Evolutionary conservation across 2,888 invertebrate species (phyloP), one percentile per base, ranked within the genome.

Genomic region (Scotopteryx bipunctaria): DNA sequence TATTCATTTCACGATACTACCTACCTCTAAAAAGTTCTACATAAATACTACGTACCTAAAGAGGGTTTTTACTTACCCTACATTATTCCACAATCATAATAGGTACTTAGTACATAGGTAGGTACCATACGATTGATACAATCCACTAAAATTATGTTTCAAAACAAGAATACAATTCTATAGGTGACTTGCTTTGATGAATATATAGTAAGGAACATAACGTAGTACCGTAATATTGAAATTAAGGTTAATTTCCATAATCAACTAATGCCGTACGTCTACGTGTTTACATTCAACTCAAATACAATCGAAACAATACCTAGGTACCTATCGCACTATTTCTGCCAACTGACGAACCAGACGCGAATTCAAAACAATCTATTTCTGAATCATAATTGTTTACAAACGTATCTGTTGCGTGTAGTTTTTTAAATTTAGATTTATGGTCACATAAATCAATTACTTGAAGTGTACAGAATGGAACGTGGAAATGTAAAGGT

Each of bases 341-440:
- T 46, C 32, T 38, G 53, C 40, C 57, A 27, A 50, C 47, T 52
- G 47, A 29, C 37, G 53, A 52, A 57, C 41, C 55, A 47, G 47
- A 50, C 43, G 51, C 31, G 40, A 56, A 47, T 42, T 45, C 44
- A 64, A 59, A 63, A 57, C 56, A 50, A 6, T 55, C 61, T 61
- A 69, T 67, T 67, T 66, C 57, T 55, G 59, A 52, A 51, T 54
- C 37, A 50, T 58, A 57, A 49, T 56, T 60, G 54, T 61, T 61
- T 61, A 55, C 56, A 50, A 60, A 46, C 45, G 43, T 52, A 46
- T 58, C 46, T 59, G 57, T 52, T 63, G 53, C 43, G 38, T 43
- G 52, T 54, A 55, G 52, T 40, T 62, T 57, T 38, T 46, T 58
- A 50, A 55, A 57, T 50, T 54, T 59, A 47, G 29, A 47, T 37